These are phyloP conservation scores for Agrochola lota DNA, from an alignment of 2,888 invertebrate genomes.

Conservation along the genomic window DNA sequence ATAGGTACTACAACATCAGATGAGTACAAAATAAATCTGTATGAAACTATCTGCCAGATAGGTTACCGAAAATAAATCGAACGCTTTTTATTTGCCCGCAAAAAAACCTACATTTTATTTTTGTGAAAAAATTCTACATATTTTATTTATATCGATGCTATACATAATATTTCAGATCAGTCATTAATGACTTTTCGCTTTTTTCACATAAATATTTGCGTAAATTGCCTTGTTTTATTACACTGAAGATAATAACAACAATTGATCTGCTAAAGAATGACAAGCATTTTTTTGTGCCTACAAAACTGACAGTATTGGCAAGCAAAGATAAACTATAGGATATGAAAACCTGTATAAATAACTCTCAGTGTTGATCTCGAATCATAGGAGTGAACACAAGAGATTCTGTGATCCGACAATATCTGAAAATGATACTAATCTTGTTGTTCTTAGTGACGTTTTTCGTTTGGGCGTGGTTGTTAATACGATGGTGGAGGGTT, in stretches of 20 bases:
- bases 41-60: not conserved
- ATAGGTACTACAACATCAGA: not conserved
- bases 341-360: constrained; percentile 25
- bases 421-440: constrained; percentile 44
- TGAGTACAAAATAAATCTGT: not conserved
- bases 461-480: constrained; percentile 42
- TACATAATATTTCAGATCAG: not conserved
- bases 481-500: constrained; percentile 65
- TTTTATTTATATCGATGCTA: not conserved
- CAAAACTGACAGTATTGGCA: not conserved
- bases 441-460: constrained; percentile 15
- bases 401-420: not conserved
- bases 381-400: not conserved
- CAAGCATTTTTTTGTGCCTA: not conserved
- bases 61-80: not conserved
- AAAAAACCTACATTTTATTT: not conserved
- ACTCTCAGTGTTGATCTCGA: constrained; percentile 13
- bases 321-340: constrained; percentile 22
- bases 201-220: not conserved
- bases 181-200: not conserved
- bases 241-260: constrained; percentile 17
- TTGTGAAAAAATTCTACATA: not conserved
- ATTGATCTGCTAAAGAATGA: constrained; percentile 4
- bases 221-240: not conserved
- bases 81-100: not conserved